Evolutionary conservation across 1,140 invertebrate genomes (phyloP).

Genomic region (Fopius arisanus): DNA sequence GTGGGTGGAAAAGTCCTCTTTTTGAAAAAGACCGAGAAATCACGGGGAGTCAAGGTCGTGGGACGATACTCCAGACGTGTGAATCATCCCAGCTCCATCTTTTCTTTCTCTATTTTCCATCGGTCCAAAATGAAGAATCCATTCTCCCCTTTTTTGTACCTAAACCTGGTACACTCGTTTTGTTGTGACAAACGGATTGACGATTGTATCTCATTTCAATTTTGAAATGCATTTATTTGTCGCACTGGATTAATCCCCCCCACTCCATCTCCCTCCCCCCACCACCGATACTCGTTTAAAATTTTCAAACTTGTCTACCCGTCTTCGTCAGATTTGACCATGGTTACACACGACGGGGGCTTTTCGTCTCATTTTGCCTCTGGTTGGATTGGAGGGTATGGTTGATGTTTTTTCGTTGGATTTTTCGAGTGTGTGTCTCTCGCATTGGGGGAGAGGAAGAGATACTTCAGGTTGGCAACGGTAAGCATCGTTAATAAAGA

Average conservation of each 20-base stretch:
- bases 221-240: not conserved
- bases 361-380: slow-evolving; percentile 1
- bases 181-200: slow-evolving; percentile 22
- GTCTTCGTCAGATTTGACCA: not conserved
- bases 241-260: not conserved
- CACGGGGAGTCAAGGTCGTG: slow-evolving; percentile 24
- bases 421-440: not conserved
- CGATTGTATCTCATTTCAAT: slow-evolving; percentile 23
- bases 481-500: slow-evolving; percentile 59
- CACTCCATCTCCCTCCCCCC: not conserved
- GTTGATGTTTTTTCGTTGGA: not conserved
- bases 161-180: not conserved
- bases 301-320: not conserved
- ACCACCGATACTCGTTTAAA: not conserved
- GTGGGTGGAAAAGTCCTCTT: slow-evolving; percentile 24
- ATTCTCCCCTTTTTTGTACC: not conserved
- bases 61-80: slow-evolving; percentile 26
- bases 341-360: not conserved
- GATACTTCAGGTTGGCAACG: slow-evolving; percentile 42
- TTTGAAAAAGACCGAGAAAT: not conserved
- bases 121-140: not conserved
- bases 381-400: not conserved
- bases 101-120: not conserved
- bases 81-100: slow-evolving; percentile 17
- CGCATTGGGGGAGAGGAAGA: slow-evolving; percentile 22